Evolutionary conservation across 2,888 invertebrate genomes (phyloP).

Genomic region (Priapulus caudatus): DNA sequence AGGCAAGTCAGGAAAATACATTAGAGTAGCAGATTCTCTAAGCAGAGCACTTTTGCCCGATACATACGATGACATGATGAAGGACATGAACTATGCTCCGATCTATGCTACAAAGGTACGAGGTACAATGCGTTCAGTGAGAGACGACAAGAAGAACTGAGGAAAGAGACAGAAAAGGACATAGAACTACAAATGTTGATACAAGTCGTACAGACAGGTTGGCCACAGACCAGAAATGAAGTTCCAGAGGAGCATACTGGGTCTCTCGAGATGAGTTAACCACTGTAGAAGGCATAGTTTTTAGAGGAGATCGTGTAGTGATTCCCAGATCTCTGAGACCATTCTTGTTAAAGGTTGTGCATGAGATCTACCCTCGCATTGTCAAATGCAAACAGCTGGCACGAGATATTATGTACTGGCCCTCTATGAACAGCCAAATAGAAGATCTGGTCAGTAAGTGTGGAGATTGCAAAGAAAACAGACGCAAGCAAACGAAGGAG

Average conservation of each 20-base stretch:
- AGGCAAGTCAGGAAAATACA: slow-evolving; percentile 17
- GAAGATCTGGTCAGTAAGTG: neutral
- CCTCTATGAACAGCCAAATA: neutral
- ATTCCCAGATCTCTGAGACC: too few species aligned
- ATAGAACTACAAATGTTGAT: slow-evolving; percentile 2
- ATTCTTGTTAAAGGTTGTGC: too few species aligned
- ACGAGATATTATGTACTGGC: slow-evolving; percentile 1
- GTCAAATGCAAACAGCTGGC: slow-evolving; percentile 3
- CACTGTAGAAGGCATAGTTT: neutral
- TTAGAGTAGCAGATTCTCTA: slow-evolving; percentile 22
- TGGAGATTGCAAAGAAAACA: neutral
- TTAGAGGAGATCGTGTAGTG: neutral
- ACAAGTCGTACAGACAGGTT: neutral
- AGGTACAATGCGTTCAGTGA: slow-evolving; percentile 9
- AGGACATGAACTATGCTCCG: slow-evolving; percentile 11
- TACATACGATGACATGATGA: slow-evolving; percentile 10
- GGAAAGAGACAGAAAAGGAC: slow-evolving; percentile 7
- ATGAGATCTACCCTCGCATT: too few species aligned
- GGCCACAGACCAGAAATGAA: neutral
- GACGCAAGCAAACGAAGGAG: neutral
- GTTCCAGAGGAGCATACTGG: neutral
- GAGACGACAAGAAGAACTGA: slow-evolving; percentile 8
- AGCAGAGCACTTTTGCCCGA: slow-evolving; percentile 15
- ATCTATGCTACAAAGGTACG: neutral
- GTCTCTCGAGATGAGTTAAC: neutral